phyloP scores from a whole-genome alignment of 2,113 vertebrate species.

The Cebidichthys violaceus region DNA sequence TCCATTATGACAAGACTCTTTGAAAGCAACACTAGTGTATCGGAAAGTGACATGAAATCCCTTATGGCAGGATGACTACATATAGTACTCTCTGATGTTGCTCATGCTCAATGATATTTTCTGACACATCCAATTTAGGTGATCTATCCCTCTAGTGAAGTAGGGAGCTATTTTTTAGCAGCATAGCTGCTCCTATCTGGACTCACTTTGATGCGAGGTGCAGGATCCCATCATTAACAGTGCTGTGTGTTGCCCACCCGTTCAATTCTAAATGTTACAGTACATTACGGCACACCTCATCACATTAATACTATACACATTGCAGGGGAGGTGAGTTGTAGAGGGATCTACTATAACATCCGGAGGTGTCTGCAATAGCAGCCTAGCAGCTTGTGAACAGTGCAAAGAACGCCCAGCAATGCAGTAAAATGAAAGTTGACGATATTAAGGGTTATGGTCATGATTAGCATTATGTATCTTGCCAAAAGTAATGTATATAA shows the following conservation, averaged over 20 bases:
- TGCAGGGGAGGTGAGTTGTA: too few relatives aligned
- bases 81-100: not conserved
- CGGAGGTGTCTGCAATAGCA: not conserved
- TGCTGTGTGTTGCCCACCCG: not conserved
- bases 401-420: too few relatives aligned
- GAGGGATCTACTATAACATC: not conserved
- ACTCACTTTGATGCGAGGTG: not conserved
- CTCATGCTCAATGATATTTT: slow-evolving; percentile 27
- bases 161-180: not conserved
- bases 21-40: not conserved
- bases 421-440: too few relatives aligned
- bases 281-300: not conserved
- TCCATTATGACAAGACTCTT: not conserved
- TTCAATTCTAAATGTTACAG: not conserved
- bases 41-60: slow-evolving; percentile 13
- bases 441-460: too few relatives aligned
- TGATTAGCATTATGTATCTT: too few relatives aligned
- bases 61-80: slow-evolving; percentile 4
- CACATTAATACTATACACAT: not conserved
- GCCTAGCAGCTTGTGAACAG: too few relatives aligned
- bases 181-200: not conserved
- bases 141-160: slow-evolving; percentile 4
- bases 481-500: too few relatives aligned
- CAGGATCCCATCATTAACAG: not conserved
- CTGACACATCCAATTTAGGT: slow-evolving; percentile 31